Conservation (phyloP, 2,113 vertebrate genomes). For the Eptatretus burgeri region DNA sequence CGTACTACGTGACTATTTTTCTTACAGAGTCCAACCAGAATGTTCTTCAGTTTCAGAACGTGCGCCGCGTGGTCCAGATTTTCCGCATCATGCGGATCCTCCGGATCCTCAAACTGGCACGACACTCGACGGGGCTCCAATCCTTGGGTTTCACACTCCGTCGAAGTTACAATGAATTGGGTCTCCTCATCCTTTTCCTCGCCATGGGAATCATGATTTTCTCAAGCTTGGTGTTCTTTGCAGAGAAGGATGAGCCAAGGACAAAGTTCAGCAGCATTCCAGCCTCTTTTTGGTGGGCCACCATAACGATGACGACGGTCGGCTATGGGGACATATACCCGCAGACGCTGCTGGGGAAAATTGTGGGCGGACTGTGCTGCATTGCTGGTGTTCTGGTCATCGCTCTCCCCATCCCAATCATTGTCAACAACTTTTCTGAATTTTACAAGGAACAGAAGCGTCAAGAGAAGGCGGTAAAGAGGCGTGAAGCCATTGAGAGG, state of each 20-base stretch:
- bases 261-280: constrained; percentile 2
- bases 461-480: constrained; percentile 4
- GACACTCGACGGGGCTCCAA: constrained; percentile 3
- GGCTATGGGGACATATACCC: constrained; percentile 6
- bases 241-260: not conserved
- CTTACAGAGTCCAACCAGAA: constrained; percentile 4
- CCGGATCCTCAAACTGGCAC: constrained; percentile 2
- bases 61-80: constrained; percentile 6
- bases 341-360: constrained; percentile 3
- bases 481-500: constrained; percentile 3
- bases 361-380: constrained; percentile 5
- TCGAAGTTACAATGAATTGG: constrained; percentile 2
- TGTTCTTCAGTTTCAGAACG: constrained; percentile 6
- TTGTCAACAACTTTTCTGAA: constrained; percentile 1
- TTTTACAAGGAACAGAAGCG: constrained; percentile 5
- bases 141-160: constrained; percentile 1
- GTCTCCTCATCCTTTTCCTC: constrained; percentile 6
- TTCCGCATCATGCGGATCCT: constrained; percentile 7
- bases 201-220: constrained; percentile 5
- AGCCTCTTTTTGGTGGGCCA: constrained; percentile 4
- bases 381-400: constrained; percentile 5
- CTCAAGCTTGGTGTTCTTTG: constrained; percentile 5
- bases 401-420: constrained; percentile 6
- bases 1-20: constrained; percentile 2
- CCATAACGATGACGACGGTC: constrained; percentile 7